Conservation (phyloP, 2,113 vertebrate genomes). For the Neogale vison region DNA sequence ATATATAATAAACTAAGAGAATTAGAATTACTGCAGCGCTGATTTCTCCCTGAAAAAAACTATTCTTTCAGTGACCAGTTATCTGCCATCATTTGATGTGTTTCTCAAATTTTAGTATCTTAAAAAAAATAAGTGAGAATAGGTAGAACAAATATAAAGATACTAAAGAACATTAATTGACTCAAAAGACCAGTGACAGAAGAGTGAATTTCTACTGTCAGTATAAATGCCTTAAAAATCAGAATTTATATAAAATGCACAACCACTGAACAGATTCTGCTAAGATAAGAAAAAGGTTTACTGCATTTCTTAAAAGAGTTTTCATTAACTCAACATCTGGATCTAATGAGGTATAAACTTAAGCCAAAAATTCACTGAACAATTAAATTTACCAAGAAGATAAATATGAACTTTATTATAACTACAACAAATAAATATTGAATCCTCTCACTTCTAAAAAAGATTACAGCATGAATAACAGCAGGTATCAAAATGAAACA, state of each 20-base stretch:
- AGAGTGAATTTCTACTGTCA: not conserved
- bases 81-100: not conserved
- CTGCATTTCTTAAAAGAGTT: not conserved
- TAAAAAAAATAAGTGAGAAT: slow-evolving; percentile 32
- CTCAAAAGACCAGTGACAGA: not conserved
- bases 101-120: not conserved
- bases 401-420: slow-evolving; percentile 8
- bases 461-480: not conserved
- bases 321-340: not conserved
- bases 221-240: not conserved
- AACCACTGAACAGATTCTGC: slow-evolving; percentile 1
- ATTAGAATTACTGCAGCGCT: not conserved
- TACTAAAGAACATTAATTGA: not conserved
- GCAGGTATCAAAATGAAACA: slow-evolving; percentile 3
- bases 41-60: not conserved
- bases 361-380: slow-evolving; percentile 12
- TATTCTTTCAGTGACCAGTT: not conserved
- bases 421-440: not conserved
- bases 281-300: not conserved
- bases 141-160: slow-evolving; percentile 16
- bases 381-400: not conserved
- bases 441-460: slow-evolving; percentile 23
- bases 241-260: slow-evolving; percentile 22
- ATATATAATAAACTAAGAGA: not conserved
- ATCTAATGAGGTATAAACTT: not conserved